A percentile compares a stretch with the other conserved stretches of the same genome.
These are phyloP conservation scores for Micromesistius poutassou DNA, from an alignment of 2,797 vertebrate species.

Conservation along the genomic window DNA sequence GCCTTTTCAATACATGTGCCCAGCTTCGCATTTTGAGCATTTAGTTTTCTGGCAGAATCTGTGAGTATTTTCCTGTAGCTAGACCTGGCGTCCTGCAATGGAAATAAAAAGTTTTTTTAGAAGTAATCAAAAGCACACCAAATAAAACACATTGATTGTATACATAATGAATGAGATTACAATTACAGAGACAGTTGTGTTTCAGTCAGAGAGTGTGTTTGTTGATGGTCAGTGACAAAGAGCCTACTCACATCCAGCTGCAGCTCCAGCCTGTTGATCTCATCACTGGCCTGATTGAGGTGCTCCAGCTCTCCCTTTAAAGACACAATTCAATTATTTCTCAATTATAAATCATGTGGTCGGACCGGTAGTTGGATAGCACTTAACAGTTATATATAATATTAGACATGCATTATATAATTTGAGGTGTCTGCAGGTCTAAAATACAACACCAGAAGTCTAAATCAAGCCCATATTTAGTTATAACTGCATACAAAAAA, in stretches of 20 bases:
- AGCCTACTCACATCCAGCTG: conserved; percentile 82
- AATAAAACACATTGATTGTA: background rate
- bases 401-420: background rate
- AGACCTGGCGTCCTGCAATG: conserved; percentile 81
- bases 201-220: background rate
- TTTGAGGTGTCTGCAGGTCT: background rate
- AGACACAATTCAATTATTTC: conserved; percentile 6
- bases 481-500: background rate
- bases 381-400: background rate
- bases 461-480: background rate
- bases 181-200: background rate
- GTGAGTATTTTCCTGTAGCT: conserved; percentile 88
- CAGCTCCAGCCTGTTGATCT: conserved; percentile 88
- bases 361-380: background rate
- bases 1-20: conserved; percentile 89
- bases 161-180: background rate
- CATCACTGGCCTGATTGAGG: conserved; percentile 88
- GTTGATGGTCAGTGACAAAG: background rate
- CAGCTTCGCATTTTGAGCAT: conserved; percentile 82
- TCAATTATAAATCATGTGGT: background rate
- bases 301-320: conserved; percentile 87
- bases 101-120: background rate
- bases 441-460: background rate
- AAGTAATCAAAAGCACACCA: background rate
- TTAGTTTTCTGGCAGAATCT: conserved; percentile 85